A percentile compares a stretch with the other conserved stretches of the same genome.
phyloP scores from a whole-genome alignment of 1,140 invertebrate species.

The Drosophila yakuba region DNA sequence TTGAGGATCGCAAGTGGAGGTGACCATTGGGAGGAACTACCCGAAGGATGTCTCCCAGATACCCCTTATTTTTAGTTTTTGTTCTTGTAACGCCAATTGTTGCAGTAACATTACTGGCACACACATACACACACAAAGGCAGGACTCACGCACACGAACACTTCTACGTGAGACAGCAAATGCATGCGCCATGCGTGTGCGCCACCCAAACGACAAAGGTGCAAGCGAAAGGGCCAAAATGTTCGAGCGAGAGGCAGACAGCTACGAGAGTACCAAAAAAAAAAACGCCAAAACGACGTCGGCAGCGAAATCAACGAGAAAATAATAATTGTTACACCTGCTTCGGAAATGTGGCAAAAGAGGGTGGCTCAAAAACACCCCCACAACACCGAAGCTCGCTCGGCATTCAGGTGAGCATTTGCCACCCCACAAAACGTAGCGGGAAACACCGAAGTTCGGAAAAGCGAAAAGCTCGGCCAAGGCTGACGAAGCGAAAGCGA shows the following conservation, averaged over 20 bases:
- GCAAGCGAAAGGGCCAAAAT: constrained; percentile 59
- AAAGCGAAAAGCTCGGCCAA: constrained; percentile 33
- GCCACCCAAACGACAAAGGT: constrained; percentile 29
- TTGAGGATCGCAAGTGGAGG: constrained; percentile 34
- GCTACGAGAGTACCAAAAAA: constrained; percentile 38
- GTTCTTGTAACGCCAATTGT: constrained; percentile 69
- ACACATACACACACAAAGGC: constrained; percentile 31
- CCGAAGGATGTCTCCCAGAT: constrained; percentile 11
- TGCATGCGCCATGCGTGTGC: constrained; percentile 81
- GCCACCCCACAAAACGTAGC: constrained; percentile 36
- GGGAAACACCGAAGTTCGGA: constrained; percentile 63
- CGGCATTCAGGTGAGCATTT: constrained; percentile 69
- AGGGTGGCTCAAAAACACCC: constrained; percentile 33
- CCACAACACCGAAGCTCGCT: constrained; percentile 32
- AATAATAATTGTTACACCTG: constrained; percentile 84
- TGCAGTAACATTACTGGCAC: constrained; percentile 80
- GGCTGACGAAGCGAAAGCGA: constrained; percentile 38
- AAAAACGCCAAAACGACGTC: constrained; percentile 55
- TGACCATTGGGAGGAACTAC: background rate
- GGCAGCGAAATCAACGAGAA: constrained; percentile 79
- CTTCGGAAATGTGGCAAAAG: constrained; percentile 74
- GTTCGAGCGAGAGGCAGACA: constrained; percentile 51
- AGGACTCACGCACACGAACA: constrained; percentile 19
- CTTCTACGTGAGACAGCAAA: constrained; percentile 71
- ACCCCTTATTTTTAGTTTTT: constrained; percentile 26